Evolutionary conservation across 2,113 vertebrate genomes (phyloP), one percentile per base, ranked within the genome.

Genomic region (Dromas ardeola): DNA sequence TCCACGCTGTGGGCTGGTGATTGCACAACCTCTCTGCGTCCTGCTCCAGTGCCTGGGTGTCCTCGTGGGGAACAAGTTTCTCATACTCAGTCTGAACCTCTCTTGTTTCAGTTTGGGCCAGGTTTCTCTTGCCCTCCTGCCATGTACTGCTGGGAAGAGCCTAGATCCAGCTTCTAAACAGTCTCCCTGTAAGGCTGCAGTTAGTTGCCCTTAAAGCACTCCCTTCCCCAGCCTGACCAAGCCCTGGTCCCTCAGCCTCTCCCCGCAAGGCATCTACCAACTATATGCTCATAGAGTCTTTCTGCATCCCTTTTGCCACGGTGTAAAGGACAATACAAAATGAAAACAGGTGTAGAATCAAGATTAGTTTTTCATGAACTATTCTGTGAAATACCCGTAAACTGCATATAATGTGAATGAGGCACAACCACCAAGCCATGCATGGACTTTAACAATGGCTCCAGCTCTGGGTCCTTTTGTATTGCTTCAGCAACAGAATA

Each of bases 201-300:
- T 27, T 26, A 9, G n/a, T 23, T 32, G 9, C 13, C 26, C 50
- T 38, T 36, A 26, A 34, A 79, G 26, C 11, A 7, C 3, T 59
- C 20, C 17, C 10, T 62, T 52, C 26, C 26, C 13, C 47, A 58
- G 20, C 7, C 63, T 65, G 56, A 55, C n/a, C 18, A 52, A 36
- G 25, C 7, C 53, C 36, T 9, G 1, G 19, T 40, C 16, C 14
- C 34, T 74, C 45, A 79, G 71, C 10, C 5, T 45, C 50, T 69
- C 43, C n/a, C 70, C 0, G 0, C 14, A 42, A 79, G 55, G 23
- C 34, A 50, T 25, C 32, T 45, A 4, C 42, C 1, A 10, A 6
- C n/a, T 81, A 23, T 22, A 13, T 43, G 36, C 30, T 49, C 16
- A 0, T 23, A 71, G 18, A 6, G 45, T 22, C 43, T 77, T 90